A percentile compares a stretch with the other conserved stretches of the same genome.
Conservation (phyloP, 2,888 invertebrate genomes). For the Arctia plantaginis region DNA sequence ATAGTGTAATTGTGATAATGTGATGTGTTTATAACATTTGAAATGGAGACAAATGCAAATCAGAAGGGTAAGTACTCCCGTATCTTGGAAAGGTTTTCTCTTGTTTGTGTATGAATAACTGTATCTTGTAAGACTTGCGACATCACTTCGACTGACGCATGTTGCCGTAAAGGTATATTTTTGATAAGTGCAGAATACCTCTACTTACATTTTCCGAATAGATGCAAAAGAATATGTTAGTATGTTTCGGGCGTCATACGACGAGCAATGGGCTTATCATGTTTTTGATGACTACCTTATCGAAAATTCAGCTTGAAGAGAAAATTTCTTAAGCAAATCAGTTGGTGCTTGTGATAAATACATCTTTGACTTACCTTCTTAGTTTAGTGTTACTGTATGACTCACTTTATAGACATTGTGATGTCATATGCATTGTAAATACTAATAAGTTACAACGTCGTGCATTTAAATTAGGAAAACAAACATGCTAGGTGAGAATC, state of each 20-base stretch:
- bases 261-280: slow-evolving; percentile 52
- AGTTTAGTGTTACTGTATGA: slow-evolving; percentile 65
- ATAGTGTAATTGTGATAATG: slow-evolving; percentile 73
- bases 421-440: slow-evolving; percentile 76
- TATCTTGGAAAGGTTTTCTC: slow-evolving; percentile 57
- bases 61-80: slow-evolving; percentile 79
- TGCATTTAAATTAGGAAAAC: slow-evolving; percentile 46
- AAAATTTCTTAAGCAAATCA: slow-evolving; percentile 36
- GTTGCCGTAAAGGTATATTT: slow-evolving; percentile 45
- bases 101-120: slow-evolving; percentile 84
- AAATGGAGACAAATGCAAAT: slow-evolving; percentile 83
- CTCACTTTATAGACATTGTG: slow-evolving; percentile 77
- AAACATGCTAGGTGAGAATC: slow-evolving; percentile 39
- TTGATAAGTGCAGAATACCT: slow-evolving; percentile 25
- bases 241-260: slow-evolving; percentile 45
- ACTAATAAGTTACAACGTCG: slow-evolving; percentile 68
- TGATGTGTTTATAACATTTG: slow-evolving; percentile 69
- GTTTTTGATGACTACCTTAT: slow-evolving; percentile 56
- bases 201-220: slow-evolving; percentile 7
- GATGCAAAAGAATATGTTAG: slow-evolving; percentile 20
- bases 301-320: slow-evolving; percentile 41
- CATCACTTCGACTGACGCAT: slow-evolving; percentile 72
- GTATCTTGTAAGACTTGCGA: slow-evolving; percentile 74
- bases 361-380: slow-evolving; percentile 35
- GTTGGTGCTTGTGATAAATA: slow-evolving; percentile 38